A percentile compares a stretch with the other conserved stretches of the same genome.
Conservation (phyloP, 2,113 vertebrate genomes). For the Platanista minor region DNA sequence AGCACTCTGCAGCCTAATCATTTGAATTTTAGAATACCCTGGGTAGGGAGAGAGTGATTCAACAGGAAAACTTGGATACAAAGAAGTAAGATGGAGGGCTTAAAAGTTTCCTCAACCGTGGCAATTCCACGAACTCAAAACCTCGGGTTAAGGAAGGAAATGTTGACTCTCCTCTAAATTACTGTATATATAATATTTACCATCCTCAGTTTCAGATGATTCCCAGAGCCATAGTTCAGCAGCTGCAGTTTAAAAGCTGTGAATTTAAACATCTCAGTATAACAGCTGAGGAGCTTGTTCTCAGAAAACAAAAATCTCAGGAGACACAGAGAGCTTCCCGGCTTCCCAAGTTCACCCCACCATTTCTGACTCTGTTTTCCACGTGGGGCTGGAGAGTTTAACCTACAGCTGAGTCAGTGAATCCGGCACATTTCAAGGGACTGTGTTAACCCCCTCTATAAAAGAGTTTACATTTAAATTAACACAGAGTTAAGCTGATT, state of each 20-base stretch:
- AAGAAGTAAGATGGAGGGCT: background rate
- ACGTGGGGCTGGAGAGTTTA: fast-evolving
- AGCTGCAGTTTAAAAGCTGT: constrained; percentile 54
- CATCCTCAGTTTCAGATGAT: constrained; percentile 27
- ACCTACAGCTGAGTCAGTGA: background rate
- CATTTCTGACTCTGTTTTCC: background rate
- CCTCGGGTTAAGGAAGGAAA: background rate
- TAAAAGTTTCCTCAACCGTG: constrained; percentile 37
- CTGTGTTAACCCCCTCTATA: fast-evolving
- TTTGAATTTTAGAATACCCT: constrained; percentile 25
- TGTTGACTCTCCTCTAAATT: constrained; percentile 38
- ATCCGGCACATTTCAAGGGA: background rate
- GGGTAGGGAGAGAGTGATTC: background rate
- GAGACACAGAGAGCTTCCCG: background rate
- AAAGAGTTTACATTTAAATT: background rate
- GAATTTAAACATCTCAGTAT: constrained; percentile 44
- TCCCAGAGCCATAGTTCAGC: constrained; percentile 55
- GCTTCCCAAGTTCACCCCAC: background rate
- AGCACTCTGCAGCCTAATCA: constrained; percentile 25
- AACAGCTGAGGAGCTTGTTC: constrained; percentile 40
- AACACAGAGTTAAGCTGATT: background rate
- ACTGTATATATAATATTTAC: constrained; percentile 50
- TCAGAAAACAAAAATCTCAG: background rate
- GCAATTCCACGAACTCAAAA: constrained; percentile 19
- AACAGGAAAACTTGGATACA: background rate